Evolutionary conservation across 2,888 invertebrate genomes (phyloP).

Genomic region (Cylindroiulus punctatus): DNA sequence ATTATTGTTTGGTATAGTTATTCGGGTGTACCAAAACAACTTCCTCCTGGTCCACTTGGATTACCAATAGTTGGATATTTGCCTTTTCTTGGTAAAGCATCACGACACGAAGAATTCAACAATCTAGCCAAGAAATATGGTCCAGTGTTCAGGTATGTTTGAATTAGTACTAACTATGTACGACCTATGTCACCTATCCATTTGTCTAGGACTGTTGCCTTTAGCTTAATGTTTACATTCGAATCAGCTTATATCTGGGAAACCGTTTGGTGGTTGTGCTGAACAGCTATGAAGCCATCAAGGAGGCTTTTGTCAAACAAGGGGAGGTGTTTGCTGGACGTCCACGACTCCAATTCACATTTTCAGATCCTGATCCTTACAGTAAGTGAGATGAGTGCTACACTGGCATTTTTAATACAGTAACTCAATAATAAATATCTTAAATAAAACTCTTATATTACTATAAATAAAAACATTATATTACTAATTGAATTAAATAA

Average conservation of each 20-base stretch:
- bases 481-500: too few species aligned
- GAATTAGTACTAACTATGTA: too few species aligned
- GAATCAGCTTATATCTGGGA: neutral
- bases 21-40: neutral
- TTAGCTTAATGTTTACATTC: too few species aligned
- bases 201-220: neutral
- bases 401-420: too few species aligned
- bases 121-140: constrained; percentile 7
- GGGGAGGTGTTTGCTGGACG: constrained; percentile 16
- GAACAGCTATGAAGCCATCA: neutral
- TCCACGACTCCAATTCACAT: neutral
- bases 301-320: neutral
- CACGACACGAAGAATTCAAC: neutral
- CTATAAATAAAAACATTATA: too few species aligned
- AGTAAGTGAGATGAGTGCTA: too few species aligned
- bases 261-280: neutral
- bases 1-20: neutral
- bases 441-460: too few species aligned
- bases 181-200: too few species aligned
- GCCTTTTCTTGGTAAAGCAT: neutral
- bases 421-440: too few species aligned
- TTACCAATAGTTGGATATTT: neutral
- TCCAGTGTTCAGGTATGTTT: neutral
- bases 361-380: neutral
- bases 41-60: constrained; percentile 1